Evolutionary conservation across 2,888 invertebrate species (phyloP).

Genomic region (Leptinotarsa tumamoca): DNA sequence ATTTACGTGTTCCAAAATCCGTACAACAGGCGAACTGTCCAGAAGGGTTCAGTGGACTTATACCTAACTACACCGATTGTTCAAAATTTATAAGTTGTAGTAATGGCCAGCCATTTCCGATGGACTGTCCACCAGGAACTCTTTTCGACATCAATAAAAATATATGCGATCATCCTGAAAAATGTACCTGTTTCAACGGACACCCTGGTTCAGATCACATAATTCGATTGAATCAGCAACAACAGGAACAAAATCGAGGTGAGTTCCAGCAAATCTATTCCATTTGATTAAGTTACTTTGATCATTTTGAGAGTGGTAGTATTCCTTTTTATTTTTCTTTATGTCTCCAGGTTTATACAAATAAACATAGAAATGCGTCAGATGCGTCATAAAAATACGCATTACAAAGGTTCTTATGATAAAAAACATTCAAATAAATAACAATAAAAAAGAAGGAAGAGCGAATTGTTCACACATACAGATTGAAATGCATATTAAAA

Average conservation of each 20-base stretch:
- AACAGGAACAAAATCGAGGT: slow-evolving; percentile 13
- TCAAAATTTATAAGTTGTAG: slow-evolving; percentile 74
- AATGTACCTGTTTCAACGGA: slow-evolving; percentile 63
- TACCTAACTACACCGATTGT: slow-evolving; percentile 74
- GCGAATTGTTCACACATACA: too few species aligned
- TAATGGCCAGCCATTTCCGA: slow-evolving; percentile 69
- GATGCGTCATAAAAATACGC: too few species aligned
- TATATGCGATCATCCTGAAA: slow-evolving; percentile 71
- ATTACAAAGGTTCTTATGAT: too few species aligned
- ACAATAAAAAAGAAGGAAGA: too few species aligned
- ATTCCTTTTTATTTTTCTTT: too few species aligned
- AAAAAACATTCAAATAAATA: too few species aligned
- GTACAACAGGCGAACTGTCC: slow-evolving; percentile 66
- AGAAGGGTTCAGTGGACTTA: slow-evolving; percentile 67
- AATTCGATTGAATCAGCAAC: slow-evolving; percentile 11
- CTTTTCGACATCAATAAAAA: slow-evolving; percentile 61
- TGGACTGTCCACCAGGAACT: slow-evolving; percentile 72
- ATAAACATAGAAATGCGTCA: too few species aligned
- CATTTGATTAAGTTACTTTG: too few species aligned
- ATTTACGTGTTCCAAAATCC: slow-evolving; percentile 38
- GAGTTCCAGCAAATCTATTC: background rate
- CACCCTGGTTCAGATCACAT: slow-evolving; percentile 34
- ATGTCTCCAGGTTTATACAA: too few species aligned
- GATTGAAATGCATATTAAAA: too few species aligned
- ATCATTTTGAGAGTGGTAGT: too few species aligned